Evolutionary conservation across 2,797 vertebrate genomes (phyloP), one percentile per base, ranked within the genome.

Genomic region (Bradypodion pumilum): DNA sequence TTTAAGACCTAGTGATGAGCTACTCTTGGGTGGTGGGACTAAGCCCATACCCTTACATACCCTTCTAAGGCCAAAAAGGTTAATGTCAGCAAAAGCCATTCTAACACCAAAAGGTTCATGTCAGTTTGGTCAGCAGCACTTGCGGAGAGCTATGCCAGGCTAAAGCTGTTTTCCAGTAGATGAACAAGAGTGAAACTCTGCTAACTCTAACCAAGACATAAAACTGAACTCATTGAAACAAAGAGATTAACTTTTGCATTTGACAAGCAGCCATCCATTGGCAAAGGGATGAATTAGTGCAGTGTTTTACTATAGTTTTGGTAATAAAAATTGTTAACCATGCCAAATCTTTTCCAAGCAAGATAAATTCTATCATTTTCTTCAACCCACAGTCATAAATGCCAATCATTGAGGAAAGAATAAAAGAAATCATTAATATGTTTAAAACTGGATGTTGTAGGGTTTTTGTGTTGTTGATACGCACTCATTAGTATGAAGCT

Each of bases 361-460:
- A 76, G 70, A 62, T 1, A 63, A 81, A 80, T 94, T 89, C 35
- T 90, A 88, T 83, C 92, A 91, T 92, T 86, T 94, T 93, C 88
- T 85, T 90, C 85, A 92, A 88, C 35, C 46, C 92, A 86, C 92
- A 92, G 93, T 87, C 82, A 92, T 90, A 94, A 94, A 93, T 95
- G 92, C 90, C 94, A 95, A 92, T 92, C 93, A 95, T 75, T 89
- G 77, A 87, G 90, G 87, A 87, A 88, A 85, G 87, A 94, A 92
- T 93, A 93, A 93, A 94, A 92, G 93, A 89, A 93, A 91, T 94
- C 93, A 94, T 93, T 95, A 95, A 93, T 93, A 93, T 89, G 88
- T 93, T 89, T 93, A 92, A 95, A 94, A 95, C 93, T 91, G 93
- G 91, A 92, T 91, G 88, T 89, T 91, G 91, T 93, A 87, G 91